These are phyloP conservation scores for Candidula unifasciata DNA, from an alignment of 2,888 invertebrate genomes.

Conservation along the genomic window DNA sequence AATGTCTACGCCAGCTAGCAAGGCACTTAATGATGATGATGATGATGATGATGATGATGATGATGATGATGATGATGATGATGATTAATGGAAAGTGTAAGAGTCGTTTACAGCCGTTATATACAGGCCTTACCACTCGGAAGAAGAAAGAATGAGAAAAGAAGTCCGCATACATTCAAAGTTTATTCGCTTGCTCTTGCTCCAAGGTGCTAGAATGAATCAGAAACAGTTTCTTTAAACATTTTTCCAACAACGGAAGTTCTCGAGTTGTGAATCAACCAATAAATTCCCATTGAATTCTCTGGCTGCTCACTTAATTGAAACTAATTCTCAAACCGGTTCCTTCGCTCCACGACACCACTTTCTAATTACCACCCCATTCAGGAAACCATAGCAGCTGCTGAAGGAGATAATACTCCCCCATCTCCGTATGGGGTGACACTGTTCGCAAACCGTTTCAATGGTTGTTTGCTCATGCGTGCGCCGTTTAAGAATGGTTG, in stretches of 20 bases:
- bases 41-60: too few relatives aligned
- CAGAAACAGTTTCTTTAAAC: too few relatives aligned
- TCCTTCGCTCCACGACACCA: conserved; percentile 7
- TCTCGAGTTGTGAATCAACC: not conserved
- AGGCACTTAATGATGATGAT: not conserved
- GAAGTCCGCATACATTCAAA: too few relatives aligned
- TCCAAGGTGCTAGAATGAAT: too few relatives aligned
- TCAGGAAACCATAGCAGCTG: conserved; percentile 26
- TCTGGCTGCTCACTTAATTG: conserved; percentile 28
- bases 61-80: too few relatives aligned
- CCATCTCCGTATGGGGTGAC: conserved; percentile 2
- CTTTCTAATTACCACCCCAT: conserved; percentile 11
- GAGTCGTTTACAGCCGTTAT: too few relatives aligned
- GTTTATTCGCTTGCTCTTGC: too few relatives aligned
- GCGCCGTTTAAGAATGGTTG: conserved; percentile 35
- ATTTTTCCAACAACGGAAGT: not conserved
- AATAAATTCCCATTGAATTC: not conserved
- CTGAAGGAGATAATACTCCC: conserved; percentile 11
- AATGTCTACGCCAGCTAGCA: too few relatives aligned
- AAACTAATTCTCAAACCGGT: conserved; percentile 15
- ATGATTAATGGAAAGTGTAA: too few relatives aligned
- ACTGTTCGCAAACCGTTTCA: not conserved
- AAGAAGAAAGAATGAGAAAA: too few relatives aligned
- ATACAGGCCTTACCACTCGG: too few relatives aligned
- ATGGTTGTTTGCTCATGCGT: conserved; percentile 21